A percentile compares a stretch with the other conserved stretches of the same genome.
Conservation (phyloP, 1,140 invertebrate species). For the Melanaphis sacchari region DNA sequence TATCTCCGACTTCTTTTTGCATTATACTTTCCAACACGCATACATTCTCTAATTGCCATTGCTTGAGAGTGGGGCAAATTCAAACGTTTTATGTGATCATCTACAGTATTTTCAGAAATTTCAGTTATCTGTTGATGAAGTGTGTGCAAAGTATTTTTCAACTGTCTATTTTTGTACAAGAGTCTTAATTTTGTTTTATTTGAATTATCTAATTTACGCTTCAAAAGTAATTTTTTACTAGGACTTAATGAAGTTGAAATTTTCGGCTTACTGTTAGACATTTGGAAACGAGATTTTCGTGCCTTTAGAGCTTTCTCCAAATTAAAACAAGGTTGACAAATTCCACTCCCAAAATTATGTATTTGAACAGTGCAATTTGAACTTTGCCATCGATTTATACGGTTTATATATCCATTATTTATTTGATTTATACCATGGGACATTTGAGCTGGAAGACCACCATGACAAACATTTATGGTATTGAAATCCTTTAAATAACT, state of each 20-base stretch:
- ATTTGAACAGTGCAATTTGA: too few relatives aligned
- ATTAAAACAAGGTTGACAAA: too few relatives aligned
- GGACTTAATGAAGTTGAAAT: neutral
- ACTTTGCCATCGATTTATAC: neutral
- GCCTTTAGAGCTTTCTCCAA: too few relatives aligned
- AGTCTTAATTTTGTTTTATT: neutral
- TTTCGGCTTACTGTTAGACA: neutral
- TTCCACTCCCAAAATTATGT: neutral
- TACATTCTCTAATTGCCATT: constrained; percentile 6
- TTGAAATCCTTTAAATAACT: too few relatives aligned
- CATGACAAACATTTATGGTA: neutral
- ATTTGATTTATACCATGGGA: neutral
- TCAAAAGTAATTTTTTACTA: neutral
- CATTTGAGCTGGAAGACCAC: neutral
- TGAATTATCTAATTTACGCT: too few relatives aligned
- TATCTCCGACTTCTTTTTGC: neutral
- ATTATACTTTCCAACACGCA: neutral
- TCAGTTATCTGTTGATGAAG: neutral
- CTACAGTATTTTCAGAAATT: neutral
- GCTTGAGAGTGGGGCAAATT: neutral
- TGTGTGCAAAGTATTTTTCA: neutral
- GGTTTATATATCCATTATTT: neutral
- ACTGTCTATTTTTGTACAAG: neutral
- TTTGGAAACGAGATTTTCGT: too few relatives aligned
- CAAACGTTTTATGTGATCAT: neutral